Percentiles rank a stretch among this genome's conserved stretches.
phyloP scores from a whole-genome alignment of 2,888 invertebrate genomes.

The Xylota sylvarum region DNA sequence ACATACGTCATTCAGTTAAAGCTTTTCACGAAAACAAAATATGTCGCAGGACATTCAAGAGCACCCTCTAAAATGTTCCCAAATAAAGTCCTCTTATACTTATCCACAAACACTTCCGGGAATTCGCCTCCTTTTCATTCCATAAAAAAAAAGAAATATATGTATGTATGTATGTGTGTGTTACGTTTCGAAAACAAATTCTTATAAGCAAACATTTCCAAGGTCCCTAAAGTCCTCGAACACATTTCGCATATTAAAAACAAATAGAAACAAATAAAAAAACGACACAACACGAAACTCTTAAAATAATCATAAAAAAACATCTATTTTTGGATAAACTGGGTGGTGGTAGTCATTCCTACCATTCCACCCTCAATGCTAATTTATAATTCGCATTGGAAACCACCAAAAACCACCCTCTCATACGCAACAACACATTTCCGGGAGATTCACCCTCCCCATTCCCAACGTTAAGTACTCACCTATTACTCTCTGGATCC shows the following conservation, averaged over 20 bases:
- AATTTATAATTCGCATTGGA: slow-evolving; percentile 28
- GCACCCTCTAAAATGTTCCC: neutral
- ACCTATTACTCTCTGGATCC: slow-evolving; percentile 79
- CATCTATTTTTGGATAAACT: slow-evolving; percentile 15
- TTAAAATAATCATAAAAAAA: slow-evolving; percentile 47
- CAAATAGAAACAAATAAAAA: slow-evolving; percentile 9
- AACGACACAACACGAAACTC: slow-evolving; percentile 60
- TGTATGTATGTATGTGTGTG: too few species aligned
- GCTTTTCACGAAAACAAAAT: neutral
- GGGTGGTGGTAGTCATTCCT: neutral
- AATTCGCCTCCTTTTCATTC: neutral
- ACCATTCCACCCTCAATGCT: slow-evolving; percentile 15
- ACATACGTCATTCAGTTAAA: neutral
- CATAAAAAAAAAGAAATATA: neutral
- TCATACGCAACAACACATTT: slow-evolving; percentile 24
- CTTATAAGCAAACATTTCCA: neutral
- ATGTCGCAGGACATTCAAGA: neutral
- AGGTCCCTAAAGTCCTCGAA: slow-evolving; percentile 9
- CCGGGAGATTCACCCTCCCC: neutral
- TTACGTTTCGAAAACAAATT: neutral
- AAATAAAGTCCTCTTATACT: neutral
- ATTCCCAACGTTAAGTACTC: slow-evolving; percentile 30
- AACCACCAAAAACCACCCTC: slow-evolving; percentile 13
- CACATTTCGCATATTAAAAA: slow-evolving; percentile 7
- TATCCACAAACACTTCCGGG: neutral